Percentiles rank a stretch among this genome's conserved stretches.
These are phyloP conservation scores for Euura saliciscinereae DNA, from an alignment of 1,140 invertebrate genomes.

Conservation along the genomic window DNA sequence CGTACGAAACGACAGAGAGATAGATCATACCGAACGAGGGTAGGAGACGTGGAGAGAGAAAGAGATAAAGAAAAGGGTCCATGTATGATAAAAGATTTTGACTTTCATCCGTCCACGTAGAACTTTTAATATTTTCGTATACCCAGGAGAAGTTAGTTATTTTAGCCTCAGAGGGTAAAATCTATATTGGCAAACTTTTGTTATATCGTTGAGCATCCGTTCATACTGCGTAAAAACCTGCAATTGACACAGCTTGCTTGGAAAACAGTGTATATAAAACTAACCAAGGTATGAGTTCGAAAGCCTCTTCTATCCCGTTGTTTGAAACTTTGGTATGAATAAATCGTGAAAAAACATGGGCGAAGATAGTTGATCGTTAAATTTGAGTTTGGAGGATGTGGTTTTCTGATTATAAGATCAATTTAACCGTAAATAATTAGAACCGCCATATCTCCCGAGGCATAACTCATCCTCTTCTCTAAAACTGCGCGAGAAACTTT, in stretches of 20 bases:
- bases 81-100: background rate
- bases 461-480: too few species aligned
- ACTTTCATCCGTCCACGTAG: background rate
- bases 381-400: too few species aligned
- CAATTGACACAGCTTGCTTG: background rate
- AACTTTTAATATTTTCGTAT: conserved; percentile 1
- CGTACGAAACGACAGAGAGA: background rate
- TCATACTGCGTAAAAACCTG: background rate
- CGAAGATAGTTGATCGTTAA: too few species aligned
- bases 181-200: background rate
- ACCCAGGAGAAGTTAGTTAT: background rate
- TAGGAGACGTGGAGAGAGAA: background rate
- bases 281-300: background rate
- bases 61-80: background rate
- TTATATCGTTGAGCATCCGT: background rate
- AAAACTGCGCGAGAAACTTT: too few species aligned
- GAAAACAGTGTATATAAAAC: background rate
- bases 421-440: too few species aligned
- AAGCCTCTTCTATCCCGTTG: background rate
- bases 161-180: background rate
- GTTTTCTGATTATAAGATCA: too few species aligned
- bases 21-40: background rate
- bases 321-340: background rate
- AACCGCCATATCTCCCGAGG: too few species aligned
- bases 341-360: too few species aligned